phyloP scores from a whole-genome alignment of 2,113 vertebrate species.

The Phalacrocorax brasilianus region DNA sequence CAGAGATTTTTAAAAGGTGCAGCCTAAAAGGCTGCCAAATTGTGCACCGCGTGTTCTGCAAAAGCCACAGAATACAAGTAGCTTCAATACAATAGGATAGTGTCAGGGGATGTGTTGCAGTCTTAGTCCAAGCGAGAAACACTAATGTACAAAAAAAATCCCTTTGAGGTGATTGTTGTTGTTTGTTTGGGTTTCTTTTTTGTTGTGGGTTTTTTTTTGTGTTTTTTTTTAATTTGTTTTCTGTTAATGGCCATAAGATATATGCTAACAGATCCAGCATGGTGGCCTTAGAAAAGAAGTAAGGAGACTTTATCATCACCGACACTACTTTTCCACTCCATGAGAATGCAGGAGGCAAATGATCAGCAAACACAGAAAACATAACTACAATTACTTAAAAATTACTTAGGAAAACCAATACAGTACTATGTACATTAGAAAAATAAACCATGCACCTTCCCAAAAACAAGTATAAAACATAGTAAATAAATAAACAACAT shows the following conservation, averaged over 20 bases:
- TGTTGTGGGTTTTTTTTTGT: too few species aligned
- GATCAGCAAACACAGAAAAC: neutral
- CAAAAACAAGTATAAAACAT: neutral
- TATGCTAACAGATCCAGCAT: neutral
- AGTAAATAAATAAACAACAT: neutral
- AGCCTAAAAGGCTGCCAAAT: neutral
- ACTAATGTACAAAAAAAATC: neutral
- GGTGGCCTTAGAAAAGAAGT: neutral
- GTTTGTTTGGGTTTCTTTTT: too few species aligned
- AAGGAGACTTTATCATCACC: accelerated
- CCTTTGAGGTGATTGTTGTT: too few species aligned
- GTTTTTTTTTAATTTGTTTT: neutral
- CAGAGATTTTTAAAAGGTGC: neutral
- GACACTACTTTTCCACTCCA: neutral
- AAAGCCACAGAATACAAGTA: neutral
- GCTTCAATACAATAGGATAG: neutral
- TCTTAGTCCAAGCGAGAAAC: neutral
- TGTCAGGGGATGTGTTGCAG: neutral
- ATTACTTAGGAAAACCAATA: neutral
- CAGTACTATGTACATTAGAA: neutral
- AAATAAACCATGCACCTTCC: neutral
- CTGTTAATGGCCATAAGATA: neutral
- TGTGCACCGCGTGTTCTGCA: neutral
- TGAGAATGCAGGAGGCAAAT: neutral
- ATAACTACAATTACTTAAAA: neutral